These are phyloP conservation scores for Chloroclysta siterata DNA, from an alignment of 2,888 invertebrate species.

Conservation along the genomic window DNA sequence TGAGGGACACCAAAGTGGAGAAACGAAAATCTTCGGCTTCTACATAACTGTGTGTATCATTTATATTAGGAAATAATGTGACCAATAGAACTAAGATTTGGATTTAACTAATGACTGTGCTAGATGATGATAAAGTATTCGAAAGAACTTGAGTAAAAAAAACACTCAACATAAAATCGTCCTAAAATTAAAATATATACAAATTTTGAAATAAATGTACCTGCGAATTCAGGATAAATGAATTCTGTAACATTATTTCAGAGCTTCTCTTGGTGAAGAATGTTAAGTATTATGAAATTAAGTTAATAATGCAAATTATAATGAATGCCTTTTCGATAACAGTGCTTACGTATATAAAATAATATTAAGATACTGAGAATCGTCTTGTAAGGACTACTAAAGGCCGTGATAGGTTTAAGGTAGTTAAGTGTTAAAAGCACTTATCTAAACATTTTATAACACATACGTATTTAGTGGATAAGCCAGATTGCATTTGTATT, in stretches of 20 bases:
- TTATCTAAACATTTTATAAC: constrained; percentile 62
- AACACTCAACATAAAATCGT: constrained; percentile 31
- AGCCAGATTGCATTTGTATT: constrained; percentile 45
- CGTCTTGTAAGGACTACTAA: constrained; percentile 62
- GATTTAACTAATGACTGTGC: constrained; percentile 32
- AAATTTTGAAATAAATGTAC: constrained; percentile 33
- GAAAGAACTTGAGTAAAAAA: constrained; percentile 16
- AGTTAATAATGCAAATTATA: constrained; percentile 37
- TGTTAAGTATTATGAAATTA: constrained; percentile 33
- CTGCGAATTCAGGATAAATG: constrained; percentile 19
- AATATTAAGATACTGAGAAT: constrained; percentile 48
- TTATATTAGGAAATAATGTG: constrained; percentile 39
- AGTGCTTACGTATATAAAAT: constrained; percentile 45
- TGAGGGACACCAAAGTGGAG: constrained; percentile 74
- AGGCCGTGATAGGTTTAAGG: constrained; percentile 78
- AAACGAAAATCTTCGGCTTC: constrained; percentile 81
- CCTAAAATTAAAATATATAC: constrained; percentile 25
- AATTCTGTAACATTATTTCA: constrained; percentile 29
- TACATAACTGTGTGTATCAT: constrained; percentile 60
- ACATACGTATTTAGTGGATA: constrained; percentile 60
- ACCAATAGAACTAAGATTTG: constrained; percentile 67
- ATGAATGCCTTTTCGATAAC: constrained; percentile 40
- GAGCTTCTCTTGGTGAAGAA: constrained; percentile 36
- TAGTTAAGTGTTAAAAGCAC: constrained; percentile 68
- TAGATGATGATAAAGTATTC: constrained; percentile 31